These are phyloP conservation scores for Stenolophus ochropezus DNA, from an alignment of 2,888 invertebrate species.

Conservation along the genomic window DNA sequence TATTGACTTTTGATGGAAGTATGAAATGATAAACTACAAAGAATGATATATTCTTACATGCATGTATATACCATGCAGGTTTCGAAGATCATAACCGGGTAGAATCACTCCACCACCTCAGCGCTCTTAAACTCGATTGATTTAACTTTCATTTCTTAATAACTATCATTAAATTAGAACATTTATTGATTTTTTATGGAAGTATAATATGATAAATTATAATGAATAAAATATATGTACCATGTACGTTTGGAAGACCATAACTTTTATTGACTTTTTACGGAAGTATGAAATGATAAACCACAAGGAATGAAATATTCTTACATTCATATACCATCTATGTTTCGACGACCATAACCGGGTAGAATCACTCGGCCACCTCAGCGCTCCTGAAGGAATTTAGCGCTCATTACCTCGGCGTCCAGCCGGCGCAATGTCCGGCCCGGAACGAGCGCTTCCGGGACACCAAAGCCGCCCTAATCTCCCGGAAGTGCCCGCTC, in stretches of 20 bases:
- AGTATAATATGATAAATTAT: too few relatives aligned
- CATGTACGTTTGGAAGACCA: too few relatives aligned
- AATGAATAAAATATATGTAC: too few relatives aligned
- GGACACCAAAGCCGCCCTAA: slow-evolving; percentile 41
- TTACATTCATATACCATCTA: not conserved
- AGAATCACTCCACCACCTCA: slow-evolving; percentile 9
- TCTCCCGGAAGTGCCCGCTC: not conserved
- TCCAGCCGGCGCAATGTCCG: slow-evolving; percentile 44
- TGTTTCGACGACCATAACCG: slow-evolving; percentile 30
- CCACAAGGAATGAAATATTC: not conserved
- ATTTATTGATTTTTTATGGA: too few relatives aligned
- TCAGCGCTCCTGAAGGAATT: not conserved
- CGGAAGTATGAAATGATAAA: not conserved
- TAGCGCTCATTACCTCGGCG: slow-evolving; percentile 14
- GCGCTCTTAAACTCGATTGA: too few relatives aligned
- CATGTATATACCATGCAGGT: not conserved
- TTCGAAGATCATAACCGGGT: slow-evolving; percentile 37
- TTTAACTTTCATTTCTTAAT: too few relatives aligned
- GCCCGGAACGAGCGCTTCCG: slow-evolving; percentile 55
- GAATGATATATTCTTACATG: not conserved
- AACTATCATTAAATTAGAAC: too few relatives aligned
- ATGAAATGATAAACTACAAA: too few relatives aligned
- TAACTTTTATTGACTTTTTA: too few relatives aligned
- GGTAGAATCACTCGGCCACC: slow-evolving; percentile 21
- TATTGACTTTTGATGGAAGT: too few relatives aligned